Conservation (phyloP, 2,113 vertebrate genomes). For the Aptenodytes patagonicus region DNA sequence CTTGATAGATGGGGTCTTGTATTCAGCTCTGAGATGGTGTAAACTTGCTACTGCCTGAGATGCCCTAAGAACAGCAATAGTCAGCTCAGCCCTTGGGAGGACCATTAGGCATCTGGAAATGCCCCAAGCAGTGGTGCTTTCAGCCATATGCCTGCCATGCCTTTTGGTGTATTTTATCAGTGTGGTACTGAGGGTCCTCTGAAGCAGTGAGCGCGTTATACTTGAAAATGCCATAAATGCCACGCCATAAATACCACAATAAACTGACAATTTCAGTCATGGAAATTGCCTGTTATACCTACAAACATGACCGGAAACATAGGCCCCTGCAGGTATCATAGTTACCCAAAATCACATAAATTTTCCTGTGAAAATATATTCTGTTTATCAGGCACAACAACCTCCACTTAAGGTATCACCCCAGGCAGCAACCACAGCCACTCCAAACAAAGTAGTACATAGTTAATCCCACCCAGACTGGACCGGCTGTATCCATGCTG, state of each 20-base stretch:
- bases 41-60: not conserved
- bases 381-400: not conserved
- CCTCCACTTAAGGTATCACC: not conserved
- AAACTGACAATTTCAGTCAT: not conserved
- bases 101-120: not conserved
- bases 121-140: not conserved
- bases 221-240: not conserved
- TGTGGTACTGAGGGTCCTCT: not conserved
- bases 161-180: not conserved
- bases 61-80: not conserved
- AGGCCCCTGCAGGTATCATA: not conserved
- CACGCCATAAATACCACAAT: not conserved
- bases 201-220: fast-evolving
- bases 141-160: not conserved
- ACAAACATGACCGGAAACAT: not conserved
- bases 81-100: not conserved
- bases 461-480: not conserved
- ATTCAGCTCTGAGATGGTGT: not conserved
- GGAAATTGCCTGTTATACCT: not conserved
- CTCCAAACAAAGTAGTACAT: not conserved
- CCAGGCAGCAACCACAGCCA: not conserved
- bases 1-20: not conserved
- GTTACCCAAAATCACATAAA: not conserved
- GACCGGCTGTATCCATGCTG: not conserved
- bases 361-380: not conserved